Evolutionary conservation across 2,888 invertebrate genomes (phyloP).

Genomic region (Acrobasis suavella): DNA sequence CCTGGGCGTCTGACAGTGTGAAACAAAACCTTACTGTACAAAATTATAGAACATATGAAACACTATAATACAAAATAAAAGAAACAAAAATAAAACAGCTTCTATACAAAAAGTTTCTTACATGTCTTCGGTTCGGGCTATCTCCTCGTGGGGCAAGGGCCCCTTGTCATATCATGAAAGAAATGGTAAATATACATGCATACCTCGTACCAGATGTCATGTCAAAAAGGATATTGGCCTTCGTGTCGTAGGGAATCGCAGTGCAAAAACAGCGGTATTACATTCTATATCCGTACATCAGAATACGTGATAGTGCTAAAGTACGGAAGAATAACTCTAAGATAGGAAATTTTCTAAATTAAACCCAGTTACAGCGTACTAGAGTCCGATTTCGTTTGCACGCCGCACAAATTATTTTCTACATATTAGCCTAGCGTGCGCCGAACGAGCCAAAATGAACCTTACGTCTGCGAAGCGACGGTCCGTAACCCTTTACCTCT

Average conservation of each 20-base stretch:
- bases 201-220: neutral
- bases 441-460: too few relatives aligned
- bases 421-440: too few relatives aligned
- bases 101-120: constrained; percentile 54
- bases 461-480: too few relatives aligned
- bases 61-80: constrained; percentile 67
- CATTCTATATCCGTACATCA: too few relatives aligned
- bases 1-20: constrained; percentile 47
- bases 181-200: constrained; percentile 3
- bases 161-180: constrained; percentile 18
- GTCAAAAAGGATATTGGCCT: neutral
- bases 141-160: constrained; percentile 13
- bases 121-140: constrained; percentile 40
- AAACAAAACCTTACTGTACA: constrained; percentile 71
- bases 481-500: too few relatives aligned
- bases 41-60: constrained; percentile 62
- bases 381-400: too few relatives aligned
- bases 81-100: constrained; percentile 52
- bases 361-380: too few relatives aligned
- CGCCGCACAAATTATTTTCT: too few relatives aligned
- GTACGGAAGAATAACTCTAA: too few relatives aligned
- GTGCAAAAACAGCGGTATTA: too few relatives aligned
- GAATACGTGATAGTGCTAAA: too few relatives aligned
- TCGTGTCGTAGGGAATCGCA: neutral
- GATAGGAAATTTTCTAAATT: too few relatives aligned